Evolutionary conservation across 2,888 invertebrate species (phyloP), one percentile per base, ranked within the genome.

Genomic region (Macroteleia sp.): DNA sequence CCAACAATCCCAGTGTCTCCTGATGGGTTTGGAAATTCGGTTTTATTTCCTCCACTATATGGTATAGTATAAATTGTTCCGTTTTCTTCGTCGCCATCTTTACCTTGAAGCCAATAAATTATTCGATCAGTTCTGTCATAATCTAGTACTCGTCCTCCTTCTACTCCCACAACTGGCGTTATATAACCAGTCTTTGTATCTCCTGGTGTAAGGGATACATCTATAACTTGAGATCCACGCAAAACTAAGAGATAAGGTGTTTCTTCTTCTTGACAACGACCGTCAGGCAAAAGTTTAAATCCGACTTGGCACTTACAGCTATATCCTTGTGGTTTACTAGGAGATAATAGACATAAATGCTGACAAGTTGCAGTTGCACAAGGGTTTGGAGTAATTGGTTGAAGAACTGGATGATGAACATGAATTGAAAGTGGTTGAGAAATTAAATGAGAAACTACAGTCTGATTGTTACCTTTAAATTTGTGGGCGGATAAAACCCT

Each of bases 401-500:
- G 99, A 50, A 99, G 92, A 0, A 97, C 96, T 0, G 98, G 97
- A 91, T 99, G 99, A 84, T 98, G 97, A 0, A 98, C 98, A 87
- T 97, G 97, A 77, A 99, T 97, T 6, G 98, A 98, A 3, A 99
- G 93, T 0, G 99, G 99, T 91, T 98, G 98, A 1, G 97, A 97
- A 81, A 99, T 98, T 64, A 98, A 92, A 90, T 98, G 98, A 0
- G 97, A 97, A 0, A 98, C 97, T 0, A 99, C 97, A 0, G 97
- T 97, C 90, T 98, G 97, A 89, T 98, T 98, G 20, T 94, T 93
- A 12, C 99, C 98, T 83, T 94, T 95, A 92, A 96, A 98, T 92
- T 99, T 99, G 90, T 98, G 96, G 0, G 97, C 97, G 0, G 96
- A 97, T 3, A 96, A 91, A 10, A 97, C 97, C 16, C 98, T 92